phyloP scores from a whole-genome alignment of 2,113 vertebrate genomes.

The Dinomys branickii region DNA sequence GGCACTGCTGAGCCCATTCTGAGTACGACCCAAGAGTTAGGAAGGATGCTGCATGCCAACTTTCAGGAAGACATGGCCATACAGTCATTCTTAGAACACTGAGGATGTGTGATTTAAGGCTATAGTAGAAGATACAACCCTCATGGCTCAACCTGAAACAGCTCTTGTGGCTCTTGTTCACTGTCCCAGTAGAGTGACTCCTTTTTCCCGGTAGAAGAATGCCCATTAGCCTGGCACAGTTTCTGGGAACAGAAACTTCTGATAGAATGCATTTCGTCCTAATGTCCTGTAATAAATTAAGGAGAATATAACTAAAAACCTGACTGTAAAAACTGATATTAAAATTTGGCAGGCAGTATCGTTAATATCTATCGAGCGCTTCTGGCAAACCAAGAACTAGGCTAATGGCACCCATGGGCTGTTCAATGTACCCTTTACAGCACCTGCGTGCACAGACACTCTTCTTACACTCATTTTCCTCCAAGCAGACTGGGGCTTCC shows the following conservation, averaged over 20 bases:
- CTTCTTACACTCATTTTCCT: not conserved
- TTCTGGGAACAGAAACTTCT: slow-evolving; percentile 12
- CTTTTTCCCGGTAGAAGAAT: not conserved
- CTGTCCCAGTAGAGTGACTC: not conserved
- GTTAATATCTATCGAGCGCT: not conserved
- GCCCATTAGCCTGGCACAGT: not conserved
- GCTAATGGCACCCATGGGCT: not conserved
- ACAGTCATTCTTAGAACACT: not conserved
- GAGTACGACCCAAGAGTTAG: slow-evolving; percentile 1
- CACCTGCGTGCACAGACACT: not conserved
- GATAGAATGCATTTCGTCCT: not conserved
- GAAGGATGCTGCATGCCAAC: not conserved
- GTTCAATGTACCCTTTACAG: not conserved
- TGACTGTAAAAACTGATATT: slow-evolving; percentile 1
- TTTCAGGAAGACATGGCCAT: not conserved
- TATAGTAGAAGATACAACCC: not conserved
- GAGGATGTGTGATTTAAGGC: slow-evolving; percentile 6
- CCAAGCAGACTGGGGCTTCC: not conserved
- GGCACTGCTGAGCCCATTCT: not conserved
- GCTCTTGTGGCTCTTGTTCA: not conserved
- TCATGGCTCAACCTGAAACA: not conserved
- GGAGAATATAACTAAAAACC: not conserved
- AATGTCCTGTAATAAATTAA: not conserved
- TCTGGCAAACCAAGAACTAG: slow-evolving; percentile 2
- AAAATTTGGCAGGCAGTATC: not conserved